phyloP scores from a whole-genome alignment of 2,888 invertebrate genomes.

The Norana najaformis region DNA sequence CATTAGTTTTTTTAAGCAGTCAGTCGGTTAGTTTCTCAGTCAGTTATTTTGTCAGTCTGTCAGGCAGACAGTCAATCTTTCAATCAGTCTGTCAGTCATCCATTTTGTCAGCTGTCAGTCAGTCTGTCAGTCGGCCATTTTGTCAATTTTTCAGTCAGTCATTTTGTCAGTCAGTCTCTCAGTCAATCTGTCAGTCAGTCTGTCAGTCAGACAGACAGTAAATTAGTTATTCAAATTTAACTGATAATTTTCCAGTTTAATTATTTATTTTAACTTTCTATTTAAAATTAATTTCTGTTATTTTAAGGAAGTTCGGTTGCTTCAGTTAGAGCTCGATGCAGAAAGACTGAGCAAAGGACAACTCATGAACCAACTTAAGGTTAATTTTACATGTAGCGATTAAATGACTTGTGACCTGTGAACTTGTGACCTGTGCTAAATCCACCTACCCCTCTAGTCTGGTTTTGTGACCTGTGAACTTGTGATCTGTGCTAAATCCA shows the following conservation, averaged over 20 bases:
- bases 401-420: no score
- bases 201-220: background rate
- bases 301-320: background rate
- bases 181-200: background rate
- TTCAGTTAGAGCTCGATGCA: slow-evolving; percentile 17
- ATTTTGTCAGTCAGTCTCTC: no score
- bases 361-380: slow-evolving; percentile 8
- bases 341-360: background rate
- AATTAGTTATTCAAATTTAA: background rate
- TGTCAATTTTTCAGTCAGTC: no score
- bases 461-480: no score
- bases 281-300: background rate
- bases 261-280: background rate
- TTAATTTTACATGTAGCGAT: slow-evolving; percentile 6
- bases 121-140: no score
- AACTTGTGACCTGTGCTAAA: background rate
- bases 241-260: background rate
- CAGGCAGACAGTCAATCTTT: background rate
- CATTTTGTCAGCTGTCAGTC: no score
- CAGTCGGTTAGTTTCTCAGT: no score
- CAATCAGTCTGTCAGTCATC: no score
- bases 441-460: no score
- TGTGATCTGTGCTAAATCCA: background rate
- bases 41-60: background rate
- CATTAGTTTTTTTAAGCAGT: no score